phyloP scores from a whole-genome alignment of 2,888 invertebrate genomes.

The Coenonympha arcania region DNA sequence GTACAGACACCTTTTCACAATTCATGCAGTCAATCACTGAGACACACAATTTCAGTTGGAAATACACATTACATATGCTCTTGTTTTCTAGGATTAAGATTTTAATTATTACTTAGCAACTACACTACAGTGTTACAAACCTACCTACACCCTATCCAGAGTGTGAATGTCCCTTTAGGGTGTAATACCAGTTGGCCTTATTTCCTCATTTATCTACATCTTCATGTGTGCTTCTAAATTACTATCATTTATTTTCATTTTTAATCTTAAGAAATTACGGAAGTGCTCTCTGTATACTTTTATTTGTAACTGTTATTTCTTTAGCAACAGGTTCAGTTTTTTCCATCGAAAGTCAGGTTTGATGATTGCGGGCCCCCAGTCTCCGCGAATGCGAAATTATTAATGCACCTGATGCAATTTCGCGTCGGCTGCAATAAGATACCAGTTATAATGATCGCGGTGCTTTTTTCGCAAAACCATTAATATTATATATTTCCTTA shows the following conservation, averaged over 20 bases:
- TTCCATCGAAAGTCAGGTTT: constrained; percentile 20
- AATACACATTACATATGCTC: constrained; percentile 16
- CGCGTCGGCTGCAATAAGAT: constrained; percentile 36
- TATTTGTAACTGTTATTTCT: not conserved
- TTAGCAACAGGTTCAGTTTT: constrained; percentile 4
- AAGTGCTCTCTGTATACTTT: not conserved
- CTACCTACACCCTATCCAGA: not conserved
- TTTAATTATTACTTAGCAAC: constrained; percentile 14
- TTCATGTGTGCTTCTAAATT: not conserved
- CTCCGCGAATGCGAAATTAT: constrained; percentile 21
- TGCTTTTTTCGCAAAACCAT: constrained; percentile 1
- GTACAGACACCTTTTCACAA: constrained; percentile 33
- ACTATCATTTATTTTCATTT: not conserved
- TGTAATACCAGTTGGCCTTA: constrained; percentile 6
- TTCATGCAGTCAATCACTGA: constrained; percentile 14
- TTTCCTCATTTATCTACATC: not conserved
- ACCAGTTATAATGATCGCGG: constrained; percentile 27
- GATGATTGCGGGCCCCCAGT: constrained; percentile 15
- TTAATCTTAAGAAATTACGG: not conserved
- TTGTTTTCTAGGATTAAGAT: constrained; percentile 19
- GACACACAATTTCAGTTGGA: constrained; percentile 14
- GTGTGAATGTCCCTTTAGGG: constrained; percentile 10
- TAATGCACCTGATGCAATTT: constrained; percentile 49
- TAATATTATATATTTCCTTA: not conserved
- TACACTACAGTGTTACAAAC: not conserved